phyloP scores from a whole-genome alignment of 2,888 invertebrate species.

The Epirrhoe alternata region DNA sequence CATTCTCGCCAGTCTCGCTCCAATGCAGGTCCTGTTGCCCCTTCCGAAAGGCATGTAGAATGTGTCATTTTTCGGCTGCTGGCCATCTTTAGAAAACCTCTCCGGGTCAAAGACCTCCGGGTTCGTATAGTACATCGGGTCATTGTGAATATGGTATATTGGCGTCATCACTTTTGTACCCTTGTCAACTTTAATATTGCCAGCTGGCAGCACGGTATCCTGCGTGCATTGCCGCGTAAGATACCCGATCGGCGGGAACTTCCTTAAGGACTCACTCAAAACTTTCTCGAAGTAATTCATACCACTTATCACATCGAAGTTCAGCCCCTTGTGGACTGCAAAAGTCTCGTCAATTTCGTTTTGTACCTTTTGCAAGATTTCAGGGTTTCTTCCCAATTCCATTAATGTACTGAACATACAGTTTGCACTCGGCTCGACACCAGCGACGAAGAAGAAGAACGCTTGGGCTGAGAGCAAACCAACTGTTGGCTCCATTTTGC shows the following conservation, averaged over 20 bases:
- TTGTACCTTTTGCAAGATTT: conserved; percentile 48
- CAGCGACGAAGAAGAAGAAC: conserved; percentile 56
- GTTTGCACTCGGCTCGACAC: conserved; percentile 56
- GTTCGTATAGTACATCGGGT: conserved; percentile 69
- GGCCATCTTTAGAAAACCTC: conserved; percentile 55
- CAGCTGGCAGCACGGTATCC: conserved; percentile 61
- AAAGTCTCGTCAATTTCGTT: conserved; percentile 45
- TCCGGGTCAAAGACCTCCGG: conserved; percentile 75
- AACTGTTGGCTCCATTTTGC: conserved; percentile 60
- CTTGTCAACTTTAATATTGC: conserved; percentile 62
- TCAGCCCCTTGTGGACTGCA: conserved; percentile 42
- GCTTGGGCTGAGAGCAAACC: conserved; percentile 45
- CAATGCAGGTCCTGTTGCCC: conserved; percentile 56
- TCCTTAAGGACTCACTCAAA: conserved; percentile 57
- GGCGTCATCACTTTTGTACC: conserved; percentile 62
- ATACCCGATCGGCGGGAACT: conserved; percentile 63
- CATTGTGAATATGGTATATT: conserved; percentile 66
- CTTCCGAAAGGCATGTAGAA: conserved; percentile 64
- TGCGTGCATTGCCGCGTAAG: conserved; percentile 54
- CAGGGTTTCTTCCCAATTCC: conserved; percentile 51
- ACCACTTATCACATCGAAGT: conserved; percentile 46
- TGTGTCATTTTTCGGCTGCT: conserved; percentile 36
- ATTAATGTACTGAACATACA: conserved; percentile 49
- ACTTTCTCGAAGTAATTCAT: conserved; percentile 51
- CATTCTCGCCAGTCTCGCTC: conserved; percentile 47